Base-by-base conservation (phyloP, 2,888 invertebrate species). In the Nebria salina region DNA sequence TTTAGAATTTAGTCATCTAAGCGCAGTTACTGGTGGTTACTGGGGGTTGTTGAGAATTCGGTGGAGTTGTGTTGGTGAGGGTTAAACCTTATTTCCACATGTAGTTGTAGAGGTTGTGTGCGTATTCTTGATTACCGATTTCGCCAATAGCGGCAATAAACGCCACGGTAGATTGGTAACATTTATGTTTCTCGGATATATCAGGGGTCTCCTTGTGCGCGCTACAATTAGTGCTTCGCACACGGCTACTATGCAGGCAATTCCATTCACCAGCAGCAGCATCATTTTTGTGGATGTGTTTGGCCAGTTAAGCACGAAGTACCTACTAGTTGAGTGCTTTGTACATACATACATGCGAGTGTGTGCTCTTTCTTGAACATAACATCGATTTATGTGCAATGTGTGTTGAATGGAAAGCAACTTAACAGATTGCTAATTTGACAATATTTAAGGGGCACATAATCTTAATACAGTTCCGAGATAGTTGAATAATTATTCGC, bases 401-500 rank as follows among this genome's bases (percentile, higher is more conserved):
- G 4, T 25, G 54, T 26, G 34, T 70, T 25, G 4, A 11, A 66
- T 66, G 66, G 15, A 20, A 20, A 66, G 7, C 11, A 54, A 54
- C 6, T 54, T 70, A 34, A 86, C 87, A 87, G 88, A 89, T 88
- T 89, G 89, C 89, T 88, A 88, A 88, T 89, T 89, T 88, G 89
- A 89, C 88, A 88, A 89, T 89, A 89, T 89, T 89, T 88, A 88
- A 88, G 25, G 42, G 26, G 42, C 84, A 84, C 88, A 88, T 89
- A 89, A 89, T 89, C 89, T 89, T 89, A 89, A 89, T 89, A 89
- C 88, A 89, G 88, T 88, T 89, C 88, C 87, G 54, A 54, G 87
- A 89, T 88, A 88, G 89, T 89, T 88, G 88, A 88, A 88, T 89
- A 89, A 89, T 89, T 89, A 88, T 88, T 88, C 13, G 65, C 68